Base-by-base conservation (phyloP, 2,797 vertebrate genomes). In the Miopithecus talapoin region DNA sequence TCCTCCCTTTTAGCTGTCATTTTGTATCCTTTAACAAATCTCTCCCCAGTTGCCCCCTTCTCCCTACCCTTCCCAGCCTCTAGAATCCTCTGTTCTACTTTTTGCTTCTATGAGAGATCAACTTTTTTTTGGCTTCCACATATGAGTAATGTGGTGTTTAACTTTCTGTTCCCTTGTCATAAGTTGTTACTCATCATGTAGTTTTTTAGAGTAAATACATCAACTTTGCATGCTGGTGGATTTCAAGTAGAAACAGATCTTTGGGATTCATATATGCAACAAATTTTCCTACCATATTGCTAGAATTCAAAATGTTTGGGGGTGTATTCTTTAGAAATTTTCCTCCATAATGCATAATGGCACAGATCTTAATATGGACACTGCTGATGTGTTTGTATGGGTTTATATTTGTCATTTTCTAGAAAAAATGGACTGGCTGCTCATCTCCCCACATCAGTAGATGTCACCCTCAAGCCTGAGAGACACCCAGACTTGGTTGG, bases 121-220 rank as follows among this genome's bases (percentile, higher is more conserved):
- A 33, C 61, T 64, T 64, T 64, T 64, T 64, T 64, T 64, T 64
- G 61, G 30, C 61, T 33, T 33, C 61, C 61, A 64, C 59, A 33
- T 33, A 33, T 7, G 61, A 17, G 61, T 64, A 64, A 33, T 33
- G 33, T 14, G 16, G 16, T 64, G 61, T 64, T 64, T 64, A 64
- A 64, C 30, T 64, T 33, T 33, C 61, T 64, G 30, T 64, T 64
- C 61, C 6, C 21, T 2, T 87, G 4, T 57, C 22, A 46, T 41
- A n/a, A 55, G 26, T 10, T 12, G 13, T 1, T 78, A 12, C 22
- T 46, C 9, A 79, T 4, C 2, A 1, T 22, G 3, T 33, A 1
- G 21, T 53, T 68, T 28, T 92, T 88, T 39, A 30, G 33, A 22
- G 4, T 89, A 28, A 46, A 55, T 80, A 6, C 13, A n/a, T 59